Conservation (phyloP, 2,797 vertebrate genomes). For the Gymnoscopelus braueri region DNA sequence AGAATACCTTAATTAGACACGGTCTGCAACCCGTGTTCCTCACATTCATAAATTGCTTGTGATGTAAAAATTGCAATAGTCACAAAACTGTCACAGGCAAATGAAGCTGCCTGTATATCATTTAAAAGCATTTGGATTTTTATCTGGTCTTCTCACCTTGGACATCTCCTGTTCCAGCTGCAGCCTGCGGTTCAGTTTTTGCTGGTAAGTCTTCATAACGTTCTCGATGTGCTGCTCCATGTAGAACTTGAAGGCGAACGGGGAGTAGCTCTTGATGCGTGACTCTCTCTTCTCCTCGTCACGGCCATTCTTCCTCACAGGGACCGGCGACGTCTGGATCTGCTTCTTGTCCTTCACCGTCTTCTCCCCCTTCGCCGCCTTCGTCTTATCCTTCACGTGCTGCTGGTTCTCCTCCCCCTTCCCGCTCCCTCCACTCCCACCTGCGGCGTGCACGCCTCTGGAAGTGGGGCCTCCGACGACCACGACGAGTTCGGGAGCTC, state of each 20-base stretch:
- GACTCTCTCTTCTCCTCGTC: slow-evolving; percentile 97
- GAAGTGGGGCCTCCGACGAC: slow-evolving; percentile 20
- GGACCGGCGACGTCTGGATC: slow-evolving; percentile 97
- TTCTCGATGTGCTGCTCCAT: slow-evolving; percentile 99
- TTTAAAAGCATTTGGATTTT: too few relatives aligned
- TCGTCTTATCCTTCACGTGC: slow-evolving; percentile 82
- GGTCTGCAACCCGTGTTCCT: too few relatives aligned
- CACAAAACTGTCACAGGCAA: too few relatives aligned
- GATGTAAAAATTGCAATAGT: too few relatives aligned
- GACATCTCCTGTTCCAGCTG: slow-evolving; percentile 99
- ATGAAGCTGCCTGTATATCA: background rate
- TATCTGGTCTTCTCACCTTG: slow-evolving; percentile 80
- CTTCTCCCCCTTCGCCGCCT: slow-evolving; percentile 86
- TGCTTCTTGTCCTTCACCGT: slow-evolving; percentile 93
- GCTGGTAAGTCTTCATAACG: slow-evolving; percentile 97
- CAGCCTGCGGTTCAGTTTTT: slow-evolving; percentile 93
- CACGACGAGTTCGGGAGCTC: slow-evolving; percentile 66
- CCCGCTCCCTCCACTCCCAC: slow-evolving; percentile 62
- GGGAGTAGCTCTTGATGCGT: slow-evolving; percentile 97
- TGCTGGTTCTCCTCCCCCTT: slow-evolving; percentile 80
- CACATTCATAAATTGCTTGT: too few relatives aligned
- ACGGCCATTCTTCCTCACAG: slow-evolving; percentile 89
- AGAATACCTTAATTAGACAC: too few relatives aligned
- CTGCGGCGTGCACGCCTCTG: slow-evolving; percentile 51
- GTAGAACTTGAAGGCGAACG: slow-evolving; percentile 98